Conservation (phyloP, 64 coral and sea anemone genomes). For the Orbicella faveolata region DNA sequence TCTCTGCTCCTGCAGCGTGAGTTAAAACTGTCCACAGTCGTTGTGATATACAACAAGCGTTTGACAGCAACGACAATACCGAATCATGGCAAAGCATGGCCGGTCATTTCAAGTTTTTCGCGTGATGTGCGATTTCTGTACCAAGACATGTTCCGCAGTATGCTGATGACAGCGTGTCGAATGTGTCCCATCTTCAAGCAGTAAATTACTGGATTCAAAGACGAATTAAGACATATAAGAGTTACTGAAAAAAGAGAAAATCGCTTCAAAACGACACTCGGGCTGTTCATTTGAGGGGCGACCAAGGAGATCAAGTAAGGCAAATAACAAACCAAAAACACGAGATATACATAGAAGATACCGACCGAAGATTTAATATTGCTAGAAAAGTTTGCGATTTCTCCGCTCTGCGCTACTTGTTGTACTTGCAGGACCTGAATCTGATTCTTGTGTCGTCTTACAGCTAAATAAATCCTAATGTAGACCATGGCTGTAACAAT, state of each 20-base stretch:
- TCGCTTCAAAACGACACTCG: neutral
- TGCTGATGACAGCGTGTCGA: neutral
- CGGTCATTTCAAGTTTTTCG: neutral
- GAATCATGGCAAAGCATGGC: neutral
- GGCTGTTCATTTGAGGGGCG: no score
- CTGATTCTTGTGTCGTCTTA: neutral
- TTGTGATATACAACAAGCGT: no score
- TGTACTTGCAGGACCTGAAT: neutral
- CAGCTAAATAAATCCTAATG: neutral
- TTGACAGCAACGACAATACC: no score
- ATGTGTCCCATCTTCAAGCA: slow-evolving; percentile 9
- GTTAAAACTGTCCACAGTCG: no score
- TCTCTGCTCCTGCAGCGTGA: no score
- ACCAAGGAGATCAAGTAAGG: neutral
- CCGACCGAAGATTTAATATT: neutral
- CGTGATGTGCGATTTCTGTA: neutral
- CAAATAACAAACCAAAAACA: slow-evolving; percentile 9
- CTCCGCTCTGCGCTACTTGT: neutral
- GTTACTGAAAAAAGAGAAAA: neutral
- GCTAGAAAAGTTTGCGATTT: neutral
- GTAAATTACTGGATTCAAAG: neutral
- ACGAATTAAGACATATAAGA: neutral
- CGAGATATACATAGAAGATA: neutral
- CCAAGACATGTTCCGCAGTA: slow-evolving; percentile 1
- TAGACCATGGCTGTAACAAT: neutral